These are phyloP conservation scores for Labrus mixtus DNA, from an alignment of 2,113 vertebrate genomes.

Conservation along the genomic window DNA sequence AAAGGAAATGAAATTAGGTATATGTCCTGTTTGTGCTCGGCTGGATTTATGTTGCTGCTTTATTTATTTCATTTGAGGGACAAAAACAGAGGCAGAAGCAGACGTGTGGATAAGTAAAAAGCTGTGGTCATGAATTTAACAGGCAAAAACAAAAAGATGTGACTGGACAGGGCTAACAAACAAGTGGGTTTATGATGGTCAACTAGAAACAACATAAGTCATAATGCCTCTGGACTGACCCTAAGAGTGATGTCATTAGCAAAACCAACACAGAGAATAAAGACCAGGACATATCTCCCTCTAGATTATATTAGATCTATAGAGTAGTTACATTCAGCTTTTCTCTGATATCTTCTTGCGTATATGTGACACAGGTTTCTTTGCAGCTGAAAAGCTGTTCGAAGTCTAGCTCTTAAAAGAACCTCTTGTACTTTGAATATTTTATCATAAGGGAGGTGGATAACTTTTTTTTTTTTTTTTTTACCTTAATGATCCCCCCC, in stretches of 20 bases:
- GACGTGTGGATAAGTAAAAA: slow-evolving; percentile 27
- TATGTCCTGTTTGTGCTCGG: slow-evolving; percentile 62
- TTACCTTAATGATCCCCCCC: slow-evolving; percentile 40
- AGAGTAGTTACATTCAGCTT: background rate
- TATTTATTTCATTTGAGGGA: slow-evolving; percentile 59
- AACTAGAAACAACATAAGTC: background rate
- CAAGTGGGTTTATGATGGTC: slow-evolving; percentile 15
- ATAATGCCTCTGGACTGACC: background rate
- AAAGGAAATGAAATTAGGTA: slow-evolving; percentile 74
- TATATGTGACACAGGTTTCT: background rate
- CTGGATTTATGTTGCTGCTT: slow-evolving; percentile 64
- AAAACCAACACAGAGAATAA: too few relatives aligned
- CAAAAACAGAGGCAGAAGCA: slow-evolving; percentile 9
- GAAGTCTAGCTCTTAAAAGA: slow-evolving; percentile 8
- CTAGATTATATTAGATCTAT: background rate
- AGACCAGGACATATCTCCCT: background rate
- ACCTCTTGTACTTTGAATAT: slow-evolving; percentile 32
- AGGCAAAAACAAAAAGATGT: slow-evolving; percentile 26
- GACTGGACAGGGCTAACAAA: background rate
- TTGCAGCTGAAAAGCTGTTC: background rate
- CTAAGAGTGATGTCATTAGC: too few relatives aligned
- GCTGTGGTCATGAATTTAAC: slow-evolving; percentile 20
- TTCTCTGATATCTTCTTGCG: background rate
- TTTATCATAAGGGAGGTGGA: slow-evolving; percentile 27
- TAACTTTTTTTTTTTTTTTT: slow-evolving; percentile 46